Evolutionary conservation across 2,113 vertebrate genomes (phyloP).

Genomic region (Ranitomeya imitator): DNA sequence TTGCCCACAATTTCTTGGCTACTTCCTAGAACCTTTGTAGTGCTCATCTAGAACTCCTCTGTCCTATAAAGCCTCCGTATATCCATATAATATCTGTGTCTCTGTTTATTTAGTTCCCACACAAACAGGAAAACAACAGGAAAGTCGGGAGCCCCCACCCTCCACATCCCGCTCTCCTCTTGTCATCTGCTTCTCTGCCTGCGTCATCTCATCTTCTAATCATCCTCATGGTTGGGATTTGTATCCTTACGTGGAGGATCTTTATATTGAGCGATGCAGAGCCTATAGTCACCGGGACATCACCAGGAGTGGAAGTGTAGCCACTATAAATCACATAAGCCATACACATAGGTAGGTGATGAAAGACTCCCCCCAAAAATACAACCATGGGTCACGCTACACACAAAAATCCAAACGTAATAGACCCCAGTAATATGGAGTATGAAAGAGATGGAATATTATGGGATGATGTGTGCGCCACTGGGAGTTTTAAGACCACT

Average conservation of each 20-base stretch:
- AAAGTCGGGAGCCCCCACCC: constrained; percentile 5
- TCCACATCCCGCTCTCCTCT: background rate
- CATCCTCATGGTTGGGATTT: background rate
- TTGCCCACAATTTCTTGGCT: no score
- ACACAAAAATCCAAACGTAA: no score
- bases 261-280: background rate
- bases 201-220: background rate
- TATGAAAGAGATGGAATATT: no score
- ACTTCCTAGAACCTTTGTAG: no score
- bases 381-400: no score
- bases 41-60: background rate
- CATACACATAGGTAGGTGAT: no score
- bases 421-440: no score
- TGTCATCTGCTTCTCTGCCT: background rate
- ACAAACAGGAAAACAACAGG: constrained; percentile 47
- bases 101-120: constrained; percentile 41
- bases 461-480: no score
- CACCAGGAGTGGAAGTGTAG: no score
- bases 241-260: background rate
- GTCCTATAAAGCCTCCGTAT: background rate
- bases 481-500: no score
- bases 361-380: no score
- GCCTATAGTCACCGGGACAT: background rate
- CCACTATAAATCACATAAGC: no score
- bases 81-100: background rate